A percentile compares a stretch with the other conserved stretches of the same genome.
Conservation (phyloP, 2,797 vertebrate genomes). For the Aplochiton taeniatus region DNA sequence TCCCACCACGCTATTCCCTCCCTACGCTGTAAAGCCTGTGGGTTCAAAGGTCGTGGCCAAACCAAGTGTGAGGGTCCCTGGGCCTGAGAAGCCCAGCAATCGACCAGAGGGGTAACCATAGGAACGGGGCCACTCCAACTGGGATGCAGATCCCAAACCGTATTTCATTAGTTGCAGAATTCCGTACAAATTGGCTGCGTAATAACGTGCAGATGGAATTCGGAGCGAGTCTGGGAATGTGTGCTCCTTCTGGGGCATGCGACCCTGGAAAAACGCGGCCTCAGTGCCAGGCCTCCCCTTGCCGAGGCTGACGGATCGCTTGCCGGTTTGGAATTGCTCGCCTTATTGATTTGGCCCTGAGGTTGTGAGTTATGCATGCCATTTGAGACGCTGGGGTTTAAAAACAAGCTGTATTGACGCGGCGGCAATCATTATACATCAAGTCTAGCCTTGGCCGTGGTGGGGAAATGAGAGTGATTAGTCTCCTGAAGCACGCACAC, state of each 20-base stretch:
- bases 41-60: slow-evolving; percentile 36
- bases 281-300: slow-evolving; percentile 49
- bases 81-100: slow-evolving; percentile 3
- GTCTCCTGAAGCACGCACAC: slow-evolving; percentile 15
- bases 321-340: slow-evolving; percentile 11
- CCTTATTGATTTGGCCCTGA: neutral
- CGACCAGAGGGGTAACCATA: slow-evolving; percentile 24
- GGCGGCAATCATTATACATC: slow-evolving; percentile 12
- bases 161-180: slow-evolving; percentile 68
- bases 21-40: neutral
- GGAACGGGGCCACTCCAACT: slow-evolving; percentile 36
- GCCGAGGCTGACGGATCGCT: slow-evolving; percentile 3
- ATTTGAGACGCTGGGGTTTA: neutral
- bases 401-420: slow-evolving; percentile 8
- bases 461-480: neutral
- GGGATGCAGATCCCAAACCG: slow-evolving; percentile 47
- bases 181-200: slow-evolving; percentile 67
- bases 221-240: slow-evolving; percentile 71
- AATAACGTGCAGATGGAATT: slow-evolving; percentile 67
- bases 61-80: neutral
- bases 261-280: slow-evolving; percentile 47
- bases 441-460: slow-evolving; percentile 27
- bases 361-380: slow-evolving; percentile 1
- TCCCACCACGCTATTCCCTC: neutral
- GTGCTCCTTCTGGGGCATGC: slow-evolving; percentile 52